A percentile compares a stretch with the other conserved stretches of the same genome.
Conservation (phyloP, 2,113 vertebrate genomes). For the Perccottus glenii region DNA sequence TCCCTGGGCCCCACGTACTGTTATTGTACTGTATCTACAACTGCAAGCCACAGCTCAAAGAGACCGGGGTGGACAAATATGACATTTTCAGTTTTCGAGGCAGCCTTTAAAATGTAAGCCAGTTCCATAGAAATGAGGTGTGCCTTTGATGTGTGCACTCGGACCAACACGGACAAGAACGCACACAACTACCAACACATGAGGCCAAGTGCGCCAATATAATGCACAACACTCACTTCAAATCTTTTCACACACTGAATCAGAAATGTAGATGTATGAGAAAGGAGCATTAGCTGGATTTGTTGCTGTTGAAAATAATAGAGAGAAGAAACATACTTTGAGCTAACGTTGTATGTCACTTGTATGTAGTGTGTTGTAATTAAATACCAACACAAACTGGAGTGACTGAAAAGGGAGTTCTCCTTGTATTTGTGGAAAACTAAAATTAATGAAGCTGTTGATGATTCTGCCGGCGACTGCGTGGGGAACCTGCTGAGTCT, state of each 20-base stretch:
- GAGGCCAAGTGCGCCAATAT: constrained; percentile 45
- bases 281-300: too few relatives aligned
- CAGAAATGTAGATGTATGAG: background rate
- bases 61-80: constrained; percentile 24
- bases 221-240: constrained; percentile 27
- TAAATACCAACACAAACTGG: too few relatives aligned
- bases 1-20: background rate
- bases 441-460: too few relatives aligned
- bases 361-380: background rate
- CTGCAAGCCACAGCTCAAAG: constrained; percentile 39
- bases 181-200: constrained; percentile 46
- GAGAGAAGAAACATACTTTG: too few relatives aligned
- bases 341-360: too few relatives aligned
- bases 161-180: constrained; percentile 45
- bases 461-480: too few relatives aligned
- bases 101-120: constrained; percentile 43
- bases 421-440: too few relatives aligned
- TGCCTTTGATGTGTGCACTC: constrained; percentile 54
- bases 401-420: too few relatives aligned
- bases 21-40: constrained; percentile 37
- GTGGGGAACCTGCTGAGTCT: too few relatives aligned
- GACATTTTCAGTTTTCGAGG: constrained; percentile 48
- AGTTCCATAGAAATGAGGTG: constrained; percentile 36
- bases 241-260: background rate
- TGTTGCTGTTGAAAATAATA: too few relatives aligned